Conservation (phyloP, 2,113 vertebrate genomes). For the Cynocephalus volans region DNA sequence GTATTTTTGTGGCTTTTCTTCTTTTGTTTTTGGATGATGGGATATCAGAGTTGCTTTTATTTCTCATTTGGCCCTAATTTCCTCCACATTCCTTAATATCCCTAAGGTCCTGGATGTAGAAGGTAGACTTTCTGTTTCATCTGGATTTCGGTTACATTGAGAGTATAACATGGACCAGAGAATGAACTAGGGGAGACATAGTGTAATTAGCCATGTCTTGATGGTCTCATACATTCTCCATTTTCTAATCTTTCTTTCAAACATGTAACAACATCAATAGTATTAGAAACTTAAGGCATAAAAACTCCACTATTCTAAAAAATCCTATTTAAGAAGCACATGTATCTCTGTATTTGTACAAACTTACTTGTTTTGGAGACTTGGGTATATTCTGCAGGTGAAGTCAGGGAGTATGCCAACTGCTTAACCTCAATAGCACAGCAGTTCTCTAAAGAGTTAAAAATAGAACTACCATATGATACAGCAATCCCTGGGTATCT, state of each 20-base stretch:
- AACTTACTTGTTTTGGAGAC: slow-evolving; percentile 2
- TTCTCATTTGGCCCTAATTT: not conserved
- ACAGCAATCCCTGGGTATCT: not conserved
- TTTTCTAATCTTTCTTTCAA: not conserved
- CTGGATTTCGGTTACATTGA: not conserved
- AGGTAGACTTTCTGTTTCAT: not conserved
- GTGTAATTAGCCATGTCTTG: not conserved
- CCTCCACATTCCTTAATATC: not conserved
- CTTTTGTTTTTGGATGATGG: not conserved
- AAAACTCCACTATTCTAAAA: not conserved
- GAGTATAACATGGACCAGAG: not conserved
- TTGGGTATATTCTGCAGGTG: not conserved
- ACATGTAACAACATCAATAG: not conserved
- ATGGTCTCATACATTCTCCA: not conserved
- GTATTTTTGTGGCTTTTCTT: not conserved
- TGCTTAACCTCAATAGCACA: not conserved
- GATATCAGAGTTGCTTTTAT: not conserved
- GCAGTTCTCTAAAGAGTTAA: not conserved
- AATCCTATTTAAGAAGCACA: not conserved
- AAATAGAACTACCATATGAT: not conserved
- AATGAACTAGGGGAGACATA: not conserved
- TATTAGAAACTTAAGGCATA: not conserved
- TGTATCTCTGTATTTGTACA: not conserved
- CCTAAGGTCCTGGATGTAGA: not conserved
- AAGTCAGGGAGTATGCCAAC: not conserved